phyloP scores from a whole-genome alignment of 2,888 invertebrate genomes.

The Bibio marci region DNA sequence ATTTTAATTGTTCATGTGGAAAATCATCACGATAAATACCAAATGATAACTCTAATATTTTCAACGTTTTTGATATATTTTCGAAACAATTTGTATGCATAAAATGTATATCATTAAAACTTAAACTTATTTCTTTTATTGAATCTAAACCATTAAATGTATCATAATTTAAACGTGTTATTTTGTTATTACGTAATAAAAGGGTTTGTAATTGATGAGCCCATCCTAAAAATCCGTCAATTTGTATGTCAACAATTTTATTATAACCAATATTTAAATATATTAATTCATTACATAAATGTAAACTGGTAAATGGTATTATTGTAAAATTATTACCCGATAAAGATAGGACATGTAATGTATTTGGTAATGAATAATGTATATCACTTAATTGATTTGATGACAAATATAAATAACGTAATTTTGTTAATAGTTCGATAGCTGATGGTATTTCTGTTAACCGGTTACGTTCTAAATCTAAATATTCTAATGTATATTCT shows the following conservation, averaged over 20 bases:
- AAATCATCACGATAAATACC: slow-evolving; percentile 65
- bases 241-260: slow-evolving; percentile 57
- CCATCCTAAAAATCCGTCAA: slow-evolving; percentile 64
- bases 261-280: slow-evolving; percentile 83
- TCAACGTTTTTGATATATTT: slow-evolving; percentile 56
- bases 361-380: slow-evolving; percentile 39
- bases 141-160: slow-evolving; percentile 56
- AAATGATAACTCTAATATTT: slow-evolving; percentile 72
- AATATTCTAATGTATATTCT: slow-evolving; percentile 56
- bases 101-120: slow-evolving; percentile 75
- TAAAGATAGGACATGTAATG: slow-evolving; percentile 59
- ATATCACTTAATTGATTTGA: slow-evolving; percentile 55
- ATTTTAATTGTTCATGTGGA: slow-evolving; percentile 57
- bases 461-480: slow-evolving; percentile 69
- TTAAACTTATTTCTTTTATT: slow-evolving; percentile 74
- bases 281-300: slow-evolving; percentile 55
- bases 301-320: slow-evolving; percentile 51
- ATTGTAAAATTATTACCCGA: slow-evolving; percentile 63
- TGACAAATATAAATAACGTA: slow-evolving; percentile 68
- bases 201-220: slow-evolving; percentile 63
- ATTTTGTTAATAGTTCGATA: slow-evolving; percentile 43
- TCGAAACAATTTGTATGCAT: slow-evolving; percentile 66
- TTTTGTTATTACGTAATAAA: slow-evolving; percentile 66
- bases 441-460: slow-evolving; percentile 53
- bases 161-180: slow-evolving; percentile 51